Evolutionary conservation across 2,797 vertebrate genomes (phyloP), one percentile per base, ranked within the genome.

Genomic region (Menidia menidia): DNA sequence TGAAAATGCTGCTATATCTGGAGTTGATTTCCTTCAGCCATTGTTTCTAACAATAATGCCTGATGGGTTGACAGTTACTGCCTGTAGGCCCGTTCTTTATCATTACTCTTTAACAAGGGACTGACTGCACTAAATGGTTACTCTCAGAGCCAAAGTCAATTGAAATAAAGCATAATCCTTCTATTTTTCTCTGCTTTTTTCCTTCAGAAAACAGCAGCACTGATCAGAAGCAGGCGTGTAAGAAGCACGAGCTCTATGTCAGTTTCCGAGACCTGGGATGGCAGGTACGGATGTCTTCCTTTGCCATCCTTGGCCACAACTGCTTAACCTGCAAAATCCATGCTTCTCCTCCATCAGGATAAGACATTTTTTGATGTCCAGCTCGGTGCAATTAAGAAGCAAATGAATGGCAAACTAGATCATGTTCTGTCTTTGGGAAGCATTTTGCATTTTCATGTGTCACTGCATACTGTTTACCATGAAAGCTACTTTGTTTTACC

Each of bases 241-340:
- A 97, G 95, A 98, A 98, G 88, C 97, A 98, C 0, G 97, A 98
- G 90, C 95, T 99, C 68, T 97, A 97, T 8, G 97, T 98, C 93
- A 99, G 97, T 80, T 99, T 97, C 95, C 95, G 96, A n/a, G 97
- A 98, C 91, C 93, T 99, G 78, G 97, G 97, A 71, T 99, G 97
- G 97, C 97, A 99, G 97, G 97, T 98, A 93, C 83, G 87, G 77
- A 75, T 66, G 60, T 33, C 64, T 68, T 75, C 83, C 61, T 61
- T 85, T 47, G 15, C n/a, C 56, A 69, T 75, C 83, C 61, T 61
- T 85, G 47, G 15, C n/a, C 56, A 60, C 16, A 60, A 52, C 12
- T 41, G 33, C 32, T 68, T 15, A 15, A n/a, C 52, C 30, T 14
- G 9, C 59, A 31, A 54, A 15, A 50, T 30, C 45, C 32, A 45